Conservation (phyloP, 2,113 vertebrate species). For the Orycteropus afer region DNA sequence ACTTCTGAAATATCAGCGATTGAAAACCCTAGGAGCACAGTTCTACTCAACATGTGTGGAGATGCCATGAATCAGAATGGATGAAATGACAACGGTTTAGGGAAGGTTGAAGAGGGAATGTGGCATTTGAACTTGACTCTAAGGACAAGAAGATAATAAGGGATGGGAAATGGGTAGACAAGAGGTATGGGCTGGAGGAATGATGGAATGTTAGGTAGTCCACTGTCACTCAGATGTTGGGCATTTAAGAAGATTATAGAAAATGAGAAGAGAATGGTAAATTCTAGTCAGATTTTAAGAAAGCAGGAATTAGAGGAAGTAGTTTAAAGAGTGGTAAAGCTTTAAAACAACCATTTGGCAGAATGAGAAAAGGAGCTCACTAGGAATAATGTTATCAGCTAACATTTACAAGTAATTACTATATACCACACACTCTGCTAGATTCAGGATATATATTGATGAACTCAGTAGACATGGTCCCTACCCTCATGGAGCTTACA, state of each 20-base stretch:
- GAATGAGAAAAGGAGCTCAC: neutral
- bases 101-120: neutral
- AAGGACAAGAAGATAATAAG: constrained; percentile 4
- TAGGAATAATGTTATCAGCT: neutral
- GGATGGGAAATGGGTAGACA: neutral
- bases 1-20: neutral
- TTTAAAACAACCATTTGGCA: constrained; percentile 27
- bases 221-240: neutral
- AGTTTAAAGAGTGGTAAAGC: neutral
- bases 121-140: neutral
- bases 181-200: neutral
- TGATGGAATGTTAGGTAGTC: neutral
- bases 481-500: too few species aligned
- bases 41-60: neutral
- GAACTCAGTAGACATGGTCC: neutral
- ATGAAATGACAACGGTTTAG: neutral
- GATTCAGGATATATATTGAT: neutral
- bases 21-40: neutral
- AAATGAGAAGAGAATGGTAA: neutral
- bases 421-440: neutral
- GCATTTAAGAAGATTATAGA: constrained; percentile 16
- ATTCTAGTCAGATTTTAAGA: neutral
- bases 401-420: neutral
- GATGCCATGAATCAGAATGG: neutral
- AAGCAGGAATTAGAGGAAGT: neutral